phyloP scores from a whole-genome alignment of 2,797 vertebrate genomes.

The Urocyon cinereoargenteus region DNA sequence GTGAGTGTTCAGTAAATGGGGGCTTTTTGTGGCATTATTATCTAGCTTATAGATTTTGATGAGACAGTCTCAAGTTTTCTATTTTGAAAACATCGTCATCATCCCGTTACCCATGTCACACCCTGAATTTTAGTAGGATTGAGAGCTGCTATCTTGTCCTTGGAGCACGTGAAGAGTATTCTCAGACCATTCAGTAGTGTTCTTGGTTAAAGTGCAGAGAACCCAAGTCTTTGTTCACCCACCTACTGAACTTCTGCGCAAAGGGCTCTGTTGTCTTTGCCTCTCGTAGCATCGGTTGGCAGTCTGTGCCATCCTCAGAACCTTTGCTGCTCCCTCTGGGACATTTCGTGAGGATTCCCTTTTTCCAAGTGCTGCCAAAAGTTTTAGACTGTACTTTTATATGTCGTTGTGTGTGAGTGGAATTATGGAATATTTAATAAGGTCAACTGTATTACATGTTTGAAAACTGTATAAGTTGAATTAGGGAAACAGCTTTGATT shows the following conservation, averaged over 20 bases:
- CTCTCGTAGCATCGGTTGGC: constrained; percentile 64
- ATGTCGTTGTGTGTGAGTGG: constrained; percentile 75
- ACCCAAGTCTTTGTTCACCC: fast-evolving
- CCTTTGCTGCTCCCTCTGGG: constrained; percentile 71
- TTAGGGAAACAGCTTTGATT: constrained; percentile 88
- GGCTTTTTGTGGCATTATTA: background rate
- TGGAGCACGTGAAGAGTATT: background rate
- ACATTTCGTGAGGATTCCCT: constrained; percentile 57
- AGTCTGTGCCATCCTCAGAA: constrained; percentile 66
- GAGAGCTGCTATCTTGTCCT: background rate
- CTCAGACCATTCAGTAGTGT: background rate
- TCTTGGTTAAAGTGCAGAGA: background rate
- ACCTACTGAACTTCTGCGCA: background rate
- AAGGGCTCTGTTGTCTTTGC: constrained; percentile 14
- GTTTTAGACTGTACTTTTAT: constrained; percentile 81
- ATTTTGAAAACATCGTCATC: constrained; percentile 8
- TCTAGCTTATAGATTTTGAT: background rate
- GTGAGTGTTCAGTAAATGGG: background rate
- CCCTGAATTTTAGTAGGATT: background rate
- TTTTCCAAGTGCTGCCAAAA: constrained; percentile 77
- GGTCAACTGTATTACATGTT: constrained; percentile 87
- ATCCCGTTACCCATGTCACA: background rate
- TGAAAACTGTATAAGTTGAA: constrained; percentile 88
- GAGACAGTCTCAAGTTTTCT: background rate
- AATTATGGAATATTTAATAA: constrained; percentile 87